phyloP scores from a whole-genome alignment of 2,888 invertebrate species.

The Trachelus iudaicus region DNA sequence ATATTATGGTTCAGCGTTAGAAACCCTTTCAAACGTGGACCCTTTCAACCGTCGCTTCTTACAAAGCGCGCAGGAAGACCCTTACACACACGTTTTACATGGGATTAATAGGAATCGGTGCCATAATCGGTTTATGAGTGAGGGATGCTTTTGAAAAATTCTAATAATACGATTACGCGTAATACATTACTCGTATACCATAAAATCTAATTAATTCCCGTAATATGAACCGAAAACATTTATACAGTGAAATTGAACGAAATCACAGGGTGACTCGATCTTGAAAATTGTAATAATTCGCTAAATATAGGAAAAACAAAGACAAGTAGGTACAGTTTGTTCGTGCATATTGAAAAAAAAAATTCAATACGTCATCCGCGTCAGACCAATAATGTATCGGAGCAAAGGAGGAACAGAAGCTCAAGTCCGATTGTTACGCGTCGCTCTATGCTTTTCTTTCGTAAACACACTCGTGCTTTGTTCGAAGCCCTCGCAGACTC shows the following conservation, averaged over 20 bases:
- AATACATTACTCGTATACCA: neutral
- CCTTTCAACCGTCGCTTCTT: neutral
- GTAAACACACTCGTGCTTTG: neutral
- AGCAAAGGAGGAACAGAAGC: neutral
- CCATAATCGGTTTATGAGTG: neutral
- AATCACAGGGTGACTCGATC: too few species aligned
- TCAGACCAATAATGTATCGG: neutral
- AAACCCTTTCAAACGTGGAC: neutral
- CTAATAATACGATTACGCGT: neutral
- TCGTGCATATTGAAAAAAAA: neutral
- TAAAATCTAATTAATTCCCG: neutral
- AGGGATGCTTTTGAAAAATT: neutral
- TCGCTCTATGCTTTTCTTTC: neutral
- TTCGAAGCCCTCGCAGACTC: neutral
- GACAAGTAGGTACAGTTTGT: neutral
- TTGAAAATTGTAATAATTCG: too few species aligned
- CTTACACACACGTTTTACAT: neutral
- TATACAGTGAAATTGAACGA: too few species aligned
- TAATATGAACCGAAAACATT: neutral
- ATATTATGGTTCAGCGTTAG: neutral
- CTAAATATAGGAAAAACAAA: neutral
- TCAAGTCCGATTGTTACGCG: neutral
- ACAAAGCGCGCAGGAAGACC: neutral
- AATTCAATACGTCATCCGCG: neutral
- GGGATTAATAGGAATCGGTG: neutral